Evolutionary conservation across 2,113 vertebrate genomes (phyloP).

Genomic region (Halcyon malimbica): DNA sequence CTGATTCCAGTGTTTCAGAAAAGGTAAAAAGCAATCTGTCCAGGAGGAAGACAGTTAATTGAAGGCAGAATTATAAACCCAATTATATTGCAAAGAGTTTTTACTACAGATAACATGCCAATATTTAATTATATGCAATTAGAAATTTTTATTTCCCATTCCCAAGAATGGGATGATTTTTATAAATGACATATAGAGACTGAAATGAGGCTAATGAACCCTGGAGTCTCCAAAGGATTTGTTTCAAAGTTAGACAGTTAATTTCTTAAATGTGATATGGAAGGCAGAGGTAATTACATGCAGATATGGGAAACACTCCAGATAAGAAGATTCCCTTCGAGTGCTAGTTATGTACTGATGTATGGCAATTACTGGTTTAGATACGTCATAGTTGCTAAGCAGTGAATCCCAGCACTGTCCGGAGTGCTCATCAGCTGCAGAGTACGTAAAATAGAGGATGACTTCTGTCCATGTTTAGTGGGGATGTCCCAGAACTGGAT

Average conservation of each 20-base stretch:
- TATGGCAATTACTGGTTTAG: background rate
- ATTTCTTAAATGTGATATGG: background rate
- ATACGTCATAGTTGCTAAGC: background rate
- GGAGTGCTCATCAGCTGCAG: background rate
- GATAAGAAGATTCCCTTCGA: background rate
- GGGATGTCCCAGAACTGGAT: background rate
- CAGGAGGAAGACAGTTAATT: background rate
- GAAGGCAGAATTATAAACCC: background rate
- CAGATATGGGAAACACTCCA: background rate
- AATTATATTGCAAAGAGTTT: background rate
- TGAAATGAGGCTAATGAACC: background rate
- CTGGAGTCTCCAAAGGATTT: background rate
- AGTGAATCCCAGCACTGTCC: background rate
- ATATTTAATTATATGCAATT: background rate
- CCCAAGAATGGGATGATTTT: background rate
- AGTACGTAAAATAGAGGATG: fast-evolving
- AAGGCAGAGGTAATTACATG: constrained; percentile 10
- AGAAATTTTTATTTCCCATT: background rate
- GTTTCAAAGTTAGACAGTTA: background rate
- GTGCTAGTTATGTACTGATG: background rate
- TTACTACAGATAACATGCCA: background rate
- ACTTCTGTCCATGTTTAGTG: background rate
- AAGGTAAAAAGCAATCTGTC: background rate
- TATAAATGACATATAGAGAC: background rate
- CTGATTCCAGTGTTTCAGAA: background rate